Base-by-base conservation (phyloP, 2,888 invertebrate genomes). In the Diarsia brunnea region DNA sequence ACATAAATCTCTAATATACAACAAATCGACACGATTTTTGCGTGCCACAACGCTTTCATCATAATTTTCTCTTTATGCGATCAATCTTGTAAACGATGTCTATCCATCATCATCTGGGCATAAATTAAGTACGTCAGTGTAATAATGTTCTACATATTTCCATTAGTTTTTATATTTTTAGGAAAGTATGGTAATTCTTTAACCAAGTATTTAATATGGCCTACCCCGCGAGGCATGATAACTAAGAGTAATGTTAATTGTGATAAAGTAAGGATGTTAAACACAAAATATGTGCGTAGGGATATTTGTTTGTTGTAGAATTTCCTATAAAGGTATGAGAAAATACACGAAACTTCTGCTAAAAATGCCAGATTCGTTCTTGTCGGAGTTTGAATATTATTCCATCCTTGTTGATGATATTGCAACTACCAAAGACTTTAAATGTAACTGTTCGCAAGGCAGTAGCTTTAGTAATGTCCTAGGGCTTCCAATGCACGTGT, bases 101-200 rank as follows among this genome's bases (percentile, higher is more conserved):
- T 16, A 81, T 81, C 60, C 14, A 45, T 81, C 78, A 63, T 78
- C 69, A 73, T 67, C 43, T 58, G n/a, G 53, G 47, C 72, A 78
- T 78, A 73, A 58, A 81, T 78, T 71, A 77, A 61, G n/a, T n/a
- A 61, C 53, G 43, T 49, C 43, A 10, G n/a, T 19, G 31, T 60
- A 60, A 68, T 80, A 81, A 76, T 81, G 51, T 63, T 58, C n/a
- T 55, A 67, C 53, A 60, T 69, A 60, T 60, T 66, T 47, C 47
- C 53, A 70, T 69, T 53, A 68, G 24, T 69, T 71, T 58, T 72
- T 70, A 61, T 38, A 31, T 31, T n/a, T 55, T 58, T 67, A 24
- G 24, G 43, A 61, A 67, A 63, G 43, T 51, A 53, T 60, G 24
- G 12, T n/a, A 16, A 27, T 68, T 16, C 4, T 66, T 27, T 66